A percentile compares a stretch with the other conserved stretches of the same genome.
These are phyloP conservation scores for Psittacula cyanocephala DNA, from an alignment of 2,113 vertebrate species.

Conservation along the genomic window DNA sequence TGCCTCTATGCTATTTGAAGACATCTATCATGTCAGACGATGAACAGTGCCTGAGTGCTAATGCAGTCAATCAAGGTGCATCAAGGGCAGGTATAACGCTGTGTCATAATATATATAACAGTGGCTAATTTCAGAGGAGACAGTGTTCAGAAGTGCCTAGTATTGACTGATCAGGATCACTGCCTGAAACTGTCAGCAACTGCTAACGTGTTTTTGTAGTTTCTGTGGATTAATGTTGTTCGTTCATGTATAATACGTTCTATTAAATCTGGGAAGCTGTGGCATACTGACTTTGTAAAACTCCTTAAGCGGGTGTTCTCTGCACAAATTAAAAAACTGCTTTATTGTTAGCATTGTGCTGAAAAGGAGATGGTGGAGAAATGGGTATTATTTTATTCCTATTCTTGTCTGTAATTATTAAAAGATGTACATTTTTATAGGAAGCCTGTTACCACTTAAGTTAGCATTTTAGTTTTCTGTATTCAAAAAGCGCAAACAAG, in stretches of 20 bases:
- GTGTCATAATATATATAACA: background rate
- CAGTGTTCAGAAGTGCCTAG: background rate
- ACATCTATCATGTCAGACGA: background rate
- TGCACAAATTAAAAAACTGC: background rate
- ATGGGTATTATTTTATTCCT: background rate
- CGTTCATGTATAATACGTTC: fast-evolving
- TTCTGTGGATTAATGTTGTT: background rate
- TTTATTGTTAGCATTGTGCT: background rate
- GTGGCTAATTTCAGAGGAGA: background rate
- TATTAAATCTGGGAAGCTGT: background rate
- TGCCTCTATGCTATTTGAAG: background rate
- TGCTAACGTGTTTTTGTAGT: background rate
- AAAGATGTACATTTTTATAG: background rate
- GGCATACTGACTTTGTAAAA: background rate
- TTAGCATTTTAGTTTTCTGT: background rate
- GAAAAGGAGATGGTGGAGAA: background rate
- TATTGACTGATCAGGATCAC: background rate
- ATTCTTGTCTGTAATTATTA: background rate
- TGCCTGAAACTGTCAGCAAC: background rate
- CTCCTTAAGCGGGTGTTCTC: background rate
- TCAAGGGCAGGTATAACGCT: background rate
- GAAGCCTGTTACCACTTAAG: background rate
- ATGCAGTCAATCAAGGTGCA: background rate
- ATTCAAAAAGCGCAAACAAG: background rate
- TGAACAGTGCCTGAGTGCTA: background rate